Base-by-base conservation (phyloP, 2,113 vertebrate genomes). In the Chamaea fasciata region DNA sequence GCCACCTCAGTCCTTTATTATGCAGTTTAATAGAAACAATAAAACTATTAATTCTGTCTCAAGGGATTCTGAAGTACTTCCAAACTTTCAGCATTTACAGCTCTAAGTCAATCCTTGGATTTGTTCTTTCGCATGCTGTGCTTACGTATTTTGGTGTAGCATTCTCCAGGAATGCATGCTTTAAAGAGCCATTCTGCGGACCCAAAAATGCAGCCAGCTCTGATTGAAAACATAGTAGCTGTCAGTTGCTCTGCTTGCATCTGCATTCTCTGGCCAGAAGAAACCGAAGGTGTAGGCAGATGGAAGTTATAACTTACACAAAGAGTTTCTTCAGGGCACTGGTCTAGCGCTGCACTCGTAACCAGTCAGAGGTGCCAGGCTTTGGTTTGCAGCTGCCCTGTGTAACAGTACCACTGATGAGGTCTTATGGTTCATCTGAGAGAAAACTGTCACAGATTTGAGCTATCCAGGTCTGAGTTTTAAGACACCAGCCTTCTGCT, bases 121-220 rank as follows among this genome's bases (percentile, higher is more conserved):
- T 82, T 82, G 22, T 39, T 63, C 59, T 78, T 84, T 49, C 49
- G 13, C 23, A 55, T 0, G 0, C 50, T n/a, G 3, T 0, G 3
- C 46, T 82, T 53, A 28, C 1, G 0, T 35, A 52, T 68, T 69
- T 59, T 78, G 44, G 35, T 31, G 21, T 22, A 70, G n/a, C 24
- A 15, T 24, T 47, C 22, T 75, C 35, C 76, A 81, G 56, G 13
- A 6, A 23, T 7, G 12, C 9, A 23, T 21, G 35, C 28, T 75
- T 44, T 60, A 28, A 67, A 75, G 22, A 46, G 37, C 7, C 9
- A 14, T 69, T 63, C 63, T 59, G 26, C 6, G 3, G n/a, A 55
- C 49, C 9, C 24, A 84, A 41, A 87, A 87, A 71, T 11, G 35
- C 31, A 83, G 67, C 30, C 31, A 55, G 28, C 20, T 81, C 39